Percentiles rank a stretch among this genome's conserved stretches.
Conservation (phyloP, 1,140 invertebrate species). For the Rhynchophorus ferrugineus region DNA sequence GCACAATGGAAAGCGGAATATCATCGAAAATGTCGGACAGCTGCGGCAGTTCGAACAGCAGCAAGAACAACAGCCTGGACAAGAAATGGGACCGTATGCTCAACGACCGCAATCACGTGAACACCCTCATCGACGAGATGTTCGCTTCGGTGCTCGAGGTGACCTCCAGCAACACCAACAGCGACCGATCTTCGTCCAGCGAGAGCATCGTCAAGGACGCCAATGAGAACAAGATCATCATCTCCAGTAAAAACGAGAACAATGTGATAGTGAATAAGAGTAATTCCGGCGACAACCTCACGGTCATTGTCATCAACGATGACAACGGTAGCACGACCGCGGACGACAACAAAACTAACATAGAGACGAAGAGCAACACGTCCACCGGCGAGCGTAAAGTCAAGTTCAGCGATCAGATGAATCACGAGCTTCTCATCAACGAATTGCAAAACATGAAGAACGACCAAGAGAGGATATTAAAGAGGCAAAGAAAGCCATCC, state of each 20-base stretch:
- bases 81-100: constrained; percentile 26
- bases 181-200: constrained; percentile 6
- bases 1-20: constrained; percentile 5
- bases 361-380: constrained; percentile 21
- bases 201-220: constrained; percentile 11
- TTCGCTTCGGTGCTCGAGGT: constrained; percentile 36
- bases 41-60: not conserved
- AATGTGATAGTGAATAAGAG: not conserved
- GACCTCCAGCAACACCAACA: constrained; percentile 10
- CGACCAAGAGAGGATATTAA: constrained; percentile 40
- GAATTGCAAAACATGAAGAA: constrained; percentile 49
- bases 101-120: constrained; percentile 36
- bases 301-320: constrained; percentile 30
- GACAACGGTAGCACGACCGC: not conserved
- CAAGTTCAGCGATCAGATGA: constrained; percentile 47
- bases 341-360: constrained; percentile 1
- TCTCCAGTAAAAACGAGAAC: constrained; percentile 6
- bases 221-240: constrained; percentile 10
- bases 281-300: constrained; percentile 13
- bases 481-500: constrained; percentile 36
- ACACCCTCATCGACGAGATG: constrained; percentile 39
- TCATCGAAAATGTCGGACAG: constrained; percentile 7
- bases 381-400: constrained; percentile 36
- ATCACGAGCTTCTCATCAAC: constrained; percentile 51
- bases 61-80: constrained; percentile 3